Conservation (phyloP, 2,888 invertebrate species). For the Sarcophaga rosellei region DNA sequence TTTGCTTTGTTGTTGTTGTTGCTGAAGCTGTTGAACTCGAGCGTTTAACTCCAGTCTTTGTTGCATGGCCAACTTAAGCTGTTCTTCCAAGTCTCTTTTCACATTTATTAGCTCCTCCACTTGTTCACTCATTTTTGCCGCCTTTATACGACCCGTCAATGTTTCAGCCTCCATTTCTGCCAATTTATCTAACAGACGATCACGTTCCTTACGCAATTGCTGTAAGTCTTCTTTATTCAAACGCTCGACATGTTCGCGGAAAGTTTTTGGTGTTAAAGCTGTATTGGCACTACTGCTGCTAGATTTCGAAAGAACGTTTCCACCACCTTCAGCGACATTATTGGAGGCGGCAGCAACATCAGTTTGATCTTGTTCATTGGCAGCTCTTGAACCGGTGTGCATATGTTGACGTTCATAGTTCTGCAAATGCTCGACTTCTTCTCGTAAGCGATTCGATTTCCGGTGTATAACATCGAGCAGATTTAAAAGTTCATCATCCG, state of each 20-base stretch:
- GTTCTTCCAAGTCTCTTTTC: constrained; percentile 85
- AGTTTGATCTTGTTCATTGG: constrained; percentile 59
- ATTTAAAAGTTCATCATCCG: constrained; percentile 92
- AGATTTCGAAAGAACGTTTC: constrained; percentile 67
- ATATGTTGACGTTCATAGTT: constrained; percentile 78
- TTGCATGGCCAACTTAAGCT: constrained; percentile 83
- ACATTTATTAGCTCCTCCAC: constrained; percentile 83
- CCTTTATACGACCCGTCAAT: constrained; percentile 85
- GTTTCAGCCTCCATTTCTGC: constrained; percentile 90
- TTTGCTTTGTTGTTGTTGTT: constrained; percentile 78
- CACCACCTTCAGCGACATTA: constrained; percentile 59
- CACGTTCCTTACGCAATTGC: constrained; percentile 87
- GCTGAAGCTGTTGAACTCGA: constrained; percentile 83
- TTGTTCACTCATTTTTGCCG: constrained; percentile 85
- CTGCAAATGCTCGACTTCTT: constrained; percentile 87
- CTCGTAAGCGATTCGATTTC: constrained; percentile 87
- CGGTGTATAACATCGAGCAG: constrained; percentile 93
- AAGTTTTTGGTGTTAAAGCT: constrained; percentile 77
- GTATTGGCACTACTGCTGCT: constrained; percentile 69
- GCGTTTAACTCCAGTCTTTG: constrained; percentile 84
- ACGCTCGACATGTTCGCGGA: constrained; percentile 78
- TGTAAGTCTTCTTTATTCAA: constrained; percentile 83
- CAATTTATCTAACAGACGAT: constrained; percentile 87
- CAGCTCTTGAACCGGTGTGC: constrained; percentile 53
- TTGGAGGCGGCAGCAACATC: constrained; percentile 35